Evolutionary conservation across 2,113 vertebrate species (phyloP), one percentile per base, ranked within the genome.

Genomic region (Bagarius yarrelli): DNA sequence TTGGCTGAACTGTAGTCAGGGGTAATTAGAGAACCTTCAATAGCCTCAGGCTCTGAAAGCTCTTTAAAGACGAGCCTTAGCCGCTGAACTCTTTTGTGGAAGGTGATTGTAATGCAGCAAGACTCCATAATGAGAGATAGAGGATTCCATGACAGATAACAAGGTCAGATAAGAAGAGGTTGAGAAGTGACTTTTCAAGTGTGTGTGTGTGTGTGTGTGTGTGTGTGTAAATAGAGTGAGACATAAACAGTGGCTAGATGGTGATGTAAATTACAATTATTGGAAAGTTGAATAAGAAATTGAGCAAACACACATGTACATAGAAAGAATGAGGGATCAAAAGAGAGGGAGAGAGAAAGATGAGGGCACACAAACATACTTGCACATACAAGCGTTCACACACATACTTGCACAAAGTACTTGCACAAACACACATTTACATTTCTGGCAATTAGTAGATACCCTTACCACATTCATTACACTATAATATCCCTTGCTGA

Each of bases 61-160:
- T 47, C 60, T 23, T 64, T 66, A 25, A 27, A 66, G 71, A 66
- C 21, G 72, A 75, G 60, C 47, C 52, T 75, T n/a, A 66, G 60
- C 14, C 34, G 25, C 27, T 12, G 56, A 63, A 36, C 32, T 64
- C 57, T 55, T 57, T 59, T 56, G 71, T 32, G 5, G 52, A 55
- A 74, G 61, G 80, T 59, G 36, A 76, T 50, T 69, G 72, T 81
- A 67, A 81, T 81, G 61, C 80, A 76, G 80, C 36, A 59, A 34
- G 67, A 36, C 57, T 74, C 63, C 64, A 32, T 78, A 53, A 84
- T 15, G 72, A 76, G 60, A 81, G 61, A 76, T 76, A 56, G 66
- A 81, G 72, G 59, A 52, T 63, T 75, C 71, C 57, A 67, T 53
- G 16, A 61, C 52, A 63, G 78, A 25, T 53, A 80, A 60, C 40